phyloP scores from a whole-genome alignment of 2,797 vertebrate genomes.

The Vipera latastei region DNA sequence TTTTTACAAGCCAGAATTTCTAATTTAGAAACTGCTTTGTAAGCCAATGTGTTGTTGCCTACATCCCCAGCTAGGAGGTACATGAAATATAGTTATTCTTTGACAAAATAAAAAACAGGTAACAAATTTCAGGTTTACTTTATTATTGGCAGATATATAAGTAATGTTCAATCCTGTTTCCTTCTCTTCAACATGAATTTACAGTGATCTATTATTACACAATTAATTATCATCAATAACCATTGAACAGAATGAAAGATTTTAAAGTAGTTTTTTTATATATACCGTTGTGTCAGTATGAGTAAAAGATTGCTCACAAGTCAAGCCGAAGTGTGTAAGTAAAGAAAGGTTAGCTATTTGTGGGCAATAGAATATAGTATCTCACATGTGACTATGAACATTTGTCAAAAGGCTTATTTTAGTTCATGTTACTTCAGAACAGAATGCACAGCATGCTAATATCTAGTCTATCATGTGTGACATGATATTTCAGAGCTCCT shows the following conservation, averaged over 20 bases:
- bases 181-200: not conserved
- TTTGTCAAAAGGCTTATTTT: constrained; percentile 11
- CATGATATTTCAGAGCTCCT: not conserved
- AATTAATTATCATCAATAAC: constrained; percentile 1
- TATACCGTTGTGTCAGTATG: not conserved
- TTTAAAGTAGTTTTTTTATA: not conserved
- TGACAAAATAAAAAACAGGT: not conserved
- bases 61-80: not conserved
- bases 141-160: not conserved
- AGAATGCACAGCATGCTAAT: constrained; percentile 13
- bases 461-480: constrained; percentile 7
- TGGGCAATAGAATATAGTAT: constrained; percentile 9
- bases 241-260: not conserved
- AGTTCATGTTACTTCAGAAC: not conserved
- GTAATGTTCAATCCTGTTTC: not conserved
- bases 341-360: constrained; percentile 17
- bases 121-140: not conserved
- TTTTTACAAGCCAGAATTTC: not conserved
- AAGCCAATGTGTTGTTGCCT: not conserved
- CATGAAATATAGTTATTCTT: not conserved
- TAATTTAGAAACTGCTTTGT: not conserved
- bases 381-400: not conserved
- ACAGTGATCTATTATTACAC: not conserved
- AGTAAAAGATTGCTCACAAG: constrained; percentile 7
- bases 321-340: not conserved